These are phyloP conservation scores for Alcedo atthis DNA, from an alignment of 2,797 vertebrate genomes.

Conservation along the genomic window DNA sequence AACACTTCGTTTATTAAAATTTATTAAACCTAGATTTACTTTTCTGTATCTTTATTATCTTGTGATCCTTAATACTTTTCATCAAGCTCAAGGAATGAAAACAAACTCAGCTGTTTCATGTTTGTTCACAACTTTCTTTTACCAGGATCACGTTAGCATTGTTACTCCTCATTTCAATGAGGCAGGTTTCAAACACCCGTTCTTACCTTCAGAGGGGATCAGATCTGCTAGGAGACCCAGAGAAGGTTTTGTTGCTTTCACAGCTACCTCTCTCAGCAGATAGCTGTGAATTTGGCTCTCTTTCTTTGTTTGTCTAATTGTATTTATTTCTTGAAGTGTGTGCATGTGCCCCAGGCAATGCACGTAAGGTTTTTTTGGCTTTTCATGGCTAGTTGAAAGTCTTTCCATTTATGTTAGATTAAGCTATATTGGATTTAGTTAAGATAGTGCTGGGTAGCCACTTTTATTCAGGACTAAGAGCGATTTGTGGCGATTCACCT, in stretches of 20 bases:
- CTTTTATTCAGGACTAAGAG: background rate
- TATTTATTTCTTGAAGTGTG: constrained; percentile 6
- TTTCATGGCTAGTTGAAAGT: background rate
- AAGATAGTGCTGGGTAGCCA: background rate
- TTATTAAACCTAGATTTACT: constrained; percentile 6
- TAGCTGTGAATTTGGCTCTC: background rate
- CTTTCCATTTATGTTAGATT: background rate
- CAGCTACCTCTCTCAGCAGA: background rate
- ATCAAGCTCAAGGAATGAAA: constrained; percentile 13
- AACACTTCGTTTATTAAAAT: constrained; percentile 2
- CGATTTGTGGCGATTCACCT: constrained; percentile 12
- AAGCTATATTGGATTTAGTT: constrained; percentile 32
- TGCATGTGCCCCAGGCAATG: background rate
- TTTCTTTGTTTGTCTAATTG: background rate
- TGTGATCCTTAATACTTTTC: constrained; percentile 15
- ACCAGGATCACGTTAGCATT: background rate
- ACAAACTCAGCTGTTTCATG: constrained; percentile 32
- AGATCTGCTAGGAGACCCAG: background rate
- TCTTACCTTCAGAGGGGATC: background rate
- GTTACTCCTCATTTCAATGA: background rate
- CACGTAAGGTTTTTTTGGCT: background rate
- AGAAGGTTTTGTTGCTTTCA: background rate
- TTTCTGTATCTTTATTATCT: background rate
- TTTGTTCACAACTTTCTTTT: background rate
- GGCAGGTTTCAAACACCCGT: background rate